Evolutionary conservation across 2,113 vertebrate species (phyloP).

Genomic region (Jacana jacana): DNA sequence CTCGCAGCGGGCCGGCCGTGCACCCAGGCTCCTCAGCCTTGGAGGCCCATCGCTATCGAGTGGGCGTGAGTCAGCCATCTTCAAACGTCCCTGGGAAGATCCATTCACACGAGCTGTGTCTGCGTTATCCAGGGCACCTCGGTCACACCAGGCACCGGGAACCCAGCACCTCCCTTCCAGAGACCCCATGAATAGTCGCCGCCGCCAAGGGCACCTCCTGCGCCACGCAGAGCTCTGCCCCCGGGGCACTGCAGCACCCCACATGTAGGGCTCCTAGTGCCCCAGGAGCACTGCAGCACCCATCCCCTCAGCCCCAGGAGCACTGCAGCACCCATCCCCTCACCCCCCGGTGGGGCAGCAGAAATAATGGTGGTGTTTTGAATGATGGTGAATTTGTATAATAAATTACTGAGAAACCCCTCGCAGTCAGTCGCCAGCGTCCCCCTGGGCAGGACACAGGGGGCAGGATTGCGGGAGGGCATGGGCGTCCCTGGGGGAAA

Average conservation of each 20-base stretch:
- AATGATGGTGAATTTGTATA: neutral
- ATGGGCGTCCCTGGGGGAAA: neutral
- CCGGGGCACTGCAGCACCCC: too few species aligned
- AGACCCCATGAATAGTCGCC: rapidly evolving
- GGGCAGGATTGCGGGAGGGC: neutral
- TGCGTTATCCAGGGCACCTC: rapidly evolving
- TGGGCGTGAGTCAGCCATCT: rapidly evolving
- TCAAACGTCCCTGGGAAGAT: rapidly evolving
- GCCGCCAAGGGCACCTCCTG: neutral
- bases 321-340: too few species aligned
- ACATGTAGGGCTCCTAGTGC: too few species aligned
- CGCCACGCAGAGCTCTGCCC: too few species aligned
- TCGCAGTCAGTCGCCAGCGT: neutral
- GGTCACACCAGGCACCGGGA: too few species aligned
- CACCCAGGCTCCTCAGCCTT: rapidly evolving
- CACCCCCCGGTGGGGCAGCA: neutral
- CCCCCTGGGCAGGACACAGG: rapidly evolving
- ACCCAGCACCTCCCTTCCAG: rapidly evolving
- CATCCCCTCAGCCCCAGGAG: too few species aligned
- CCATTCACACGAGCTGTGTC: rapidly evolving
- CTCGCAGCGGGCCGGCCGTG: rapidly evolving
- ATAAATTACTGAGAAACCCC: neutral
- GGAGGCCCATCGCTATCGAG: too few species aligned
- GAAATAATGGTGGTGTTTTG: neutral
- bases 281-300: too few species aligned